These are phyloP conservation scores for Chaenodraco wilsoni DNA, from an alignment of 2,797 vertebrate genomes.

Conservation along the genomic window DNA sequence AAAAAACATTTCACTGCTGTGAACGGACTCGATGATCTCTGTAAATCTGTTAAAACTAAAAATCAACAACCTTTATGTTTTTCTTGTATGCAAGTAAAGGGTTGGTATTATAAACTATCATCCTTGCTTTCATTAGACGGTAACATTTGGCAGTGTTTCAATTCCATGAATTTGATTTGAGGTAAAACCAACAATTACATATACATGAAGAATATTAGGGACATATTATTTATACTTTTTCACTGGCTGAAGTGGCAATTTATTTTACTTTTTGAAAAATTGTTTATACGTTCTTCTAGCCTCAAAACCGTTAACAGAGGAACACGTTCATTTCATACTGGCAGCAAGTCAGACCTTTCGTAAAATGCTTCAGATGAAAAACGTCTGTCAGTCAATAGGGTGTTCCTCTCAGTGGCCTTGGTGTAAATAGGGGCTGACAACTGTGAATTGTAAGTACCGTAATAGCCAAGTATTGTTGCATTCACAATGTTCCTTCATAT, in stretches of 20 bases:
- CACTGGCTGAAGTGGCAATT: constrained; percentile 18
- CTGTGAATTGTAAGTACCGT: constrained; percentile 7
- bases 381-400: constrained; percentile 4
- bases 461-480: neutral
- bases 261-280: constrained; percentile 22
- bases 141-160: constrained; percentile 14
- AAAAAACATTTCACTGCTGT: constrained; percentile 21
- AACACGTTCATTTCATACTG: constrained; percentile 27
- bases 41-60: constrained; percentile 23
- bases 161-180: constrained; percentile 35
- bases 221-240: constrained; percentile 13
- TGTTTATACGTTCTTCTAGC: constrained; percentile 29
- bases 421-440: constrained; percentile 9
- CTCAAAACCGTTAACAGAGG: constrained; percentile 27
- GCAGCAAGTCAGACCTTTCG: constrained; percentile 8
- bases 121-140: constrained; percentile 11
- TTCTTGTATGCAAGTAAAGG: constrained; percentile 8
- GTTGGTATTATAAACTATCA: constrained; percentile 1
- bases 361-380: constrained; percentile 31
- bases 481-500: constrained; percentile 3
- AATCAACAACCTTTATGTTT: neutral
- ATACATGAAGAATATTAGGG: constrained; percentile 26
- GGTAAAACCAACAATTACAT: constrained; percentile 33
- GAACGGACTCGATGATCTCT: constrained; percentile 2
- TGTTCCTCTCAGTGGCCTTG: constrained; percentile 13